Evolutionary conservation across 2,113 vertebrate species (phyloP), one percentile per base, ranked within the genome.

Genomic region (Gymnocephalus cernua): DNA sequence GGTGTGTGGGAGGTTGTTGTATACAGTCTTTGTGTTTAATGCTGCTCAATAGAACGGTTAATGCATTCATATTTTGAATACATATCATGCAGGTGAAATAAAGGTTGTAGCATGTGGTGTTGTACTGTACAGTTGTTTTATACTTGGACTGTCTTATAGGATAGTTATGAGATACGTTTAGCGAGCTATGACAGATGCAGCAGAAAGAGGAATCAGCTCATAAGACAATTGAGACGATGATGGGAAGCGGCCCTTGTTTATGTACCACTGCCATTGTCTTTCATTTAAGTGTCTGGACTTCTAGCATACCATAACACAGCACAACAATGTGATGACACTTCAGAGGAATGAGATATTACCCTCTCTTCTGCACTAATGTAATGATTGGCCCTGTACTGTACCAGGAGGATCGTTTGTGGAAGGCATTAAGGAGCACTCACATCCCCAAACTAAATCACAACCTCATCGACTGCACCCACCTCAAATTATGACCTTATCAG

Each of bases 401-500:
- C 72, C 82, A 11, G n/a, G 58, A 87, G 74, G 62, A 63, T 86
- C 57, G 12, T 88, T 86, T 53, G 53, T 54, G 74, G 61, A 68
- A 74, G 57, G 59, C 68, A 71, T 75, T 67, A 25, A 71, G 83
- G 56, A 69, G 65, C 70, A 9, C 74, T 62, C 74, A 25, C 54
- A 15, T 27, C 41, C 70, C 70, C 78, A 83, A 83, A 88, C 82
- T 75, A 73, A 85, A 87, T 89, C 77, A 85, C 66, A 74, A 48
- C 44, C 80, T 77, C 82, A 78, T 86, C 58, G 59, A 77, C 86
- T 47, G 76, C 25, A 4, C 69, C 74, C 65, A 51, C 82, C 63
- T 69, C 23, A 72, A 78, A 85, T 91, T 88, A 87, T 64, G 74
- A 80, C 51, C 84, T 84, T 12, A 58, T 86, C 81, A 86, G 74